Conservation (phyloP, 1,140 invertebrate species). For the Pogonus chalceus region DNA sequence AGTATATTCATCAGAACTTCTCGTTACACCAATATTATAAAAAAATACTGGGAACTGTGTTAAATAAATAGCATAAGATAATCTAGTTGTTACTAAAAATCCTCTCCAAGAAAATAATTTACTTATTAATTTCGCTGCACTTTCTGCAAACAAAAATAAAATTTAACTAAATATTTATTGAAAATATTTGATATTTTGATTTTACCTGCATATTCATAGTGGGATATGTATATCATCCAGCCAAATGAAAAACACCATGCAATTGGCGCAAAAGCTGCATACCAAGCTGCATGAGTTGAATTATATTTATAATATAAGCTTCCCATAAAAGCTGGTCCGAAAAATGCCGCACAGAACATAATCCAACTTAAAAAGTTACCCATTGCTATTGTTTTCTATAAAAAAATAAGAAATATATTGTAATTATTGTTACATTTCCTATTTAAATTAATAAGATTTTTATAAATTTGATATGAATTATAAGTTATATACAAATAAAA, state of each 20-base stretch:
- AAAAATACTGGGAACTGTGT: conserved; percentile 60
- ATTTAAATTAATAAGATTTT: too few relatives aligned
- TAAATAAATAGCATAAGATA: conserved; percentile 55
- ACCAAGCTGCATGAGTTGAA: conserved; percentile 52
- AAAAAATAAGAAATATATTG: too few relatives aligned
- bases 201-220: conserved; percentile 49
- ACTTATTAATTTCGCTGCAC: too few relatives aligned
- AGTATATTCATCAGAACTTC: conserved; percentile 42
- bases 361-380: conserved; percentile 36
- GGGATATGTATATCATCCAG: conserved; percentile 53
- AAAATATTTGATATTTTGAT: background rate
- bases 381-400: conserved; percentile 42
- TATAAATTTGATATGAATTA: too few relatives aligned
- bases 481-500: too few relatives aligned
- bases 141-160: too few relatives aligned
- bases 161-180: too few relatives aligned
- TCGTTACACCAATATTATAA: conserved; percentile 49
- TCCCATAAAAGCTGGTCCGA: conserved; percentile 55
- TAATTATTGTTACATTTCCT: too few relatives aligned
- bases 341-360: conserved; percentile 41
- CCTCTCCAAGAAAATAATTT: conserved; percentile 46
- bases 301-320: conserved; percentile 54
- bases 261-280: conserved; percentile 61
- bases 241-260: conserved; percentile 56
- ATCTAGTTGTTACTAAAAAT: conserved; percentile 48